Percentiles rank a stretch among this genome's conserved stretches.
These are phyloP conservation scores for Pampus argenteus DNA, from an alignment of 2,797 vertebrate species.

Conservation along the genomic window DNA sequence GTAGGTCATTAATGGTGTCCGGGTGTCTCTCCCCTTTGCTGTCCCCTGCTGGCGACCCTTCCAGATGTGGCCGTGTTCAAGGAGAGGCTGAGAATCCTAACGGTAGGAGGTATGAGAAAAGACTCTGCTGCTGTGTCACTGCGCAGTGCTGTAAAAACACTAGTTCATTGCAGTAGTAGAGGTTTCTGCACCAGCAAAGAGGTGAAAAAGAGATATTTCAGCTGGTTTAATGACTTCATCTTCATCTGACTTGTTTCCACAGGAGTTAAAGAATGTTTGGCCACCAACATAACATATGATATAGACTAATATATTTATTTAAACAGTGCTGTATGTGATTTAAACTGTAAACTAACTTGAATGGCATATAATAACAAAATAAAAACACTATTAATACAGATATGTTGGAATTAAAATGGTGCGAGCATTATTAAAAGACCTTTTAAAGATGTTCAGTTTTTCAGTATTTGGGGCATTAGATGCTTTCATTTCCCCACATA, in stretches of 20 bases:
- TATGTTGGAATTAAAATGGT: too few species aligned
- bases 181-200: background rate
- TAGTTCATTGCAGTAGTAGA: background rate
- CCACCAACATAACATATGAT: too few species aligned
- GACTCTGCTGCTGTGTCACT: conserved; percentile 32
- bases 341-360: too few species aligned
- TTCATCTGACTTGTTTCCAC: background rate
- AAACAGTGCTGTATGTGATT: too few species aligned
- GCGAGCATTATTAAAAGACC: too few species aligned
- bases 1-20: conserved; percentile 72
- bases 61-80: conserved; percentile 93
- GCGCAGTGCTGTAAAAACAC: conserved; percentile 19
- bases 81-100: conserved; percentile 95
- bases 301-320: too few species aligned
- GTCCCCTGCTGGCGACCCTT: conserved; percentile 71
- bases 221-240: conserved; percentile 26
- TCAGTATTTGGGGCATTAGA: too few species aligned
- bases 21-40: conserved; percentile 77
- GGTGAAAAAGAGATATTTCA: background rate
- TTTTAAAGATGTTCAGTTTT: too few species aligned
- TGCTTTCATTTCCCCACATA: too few species aligned
- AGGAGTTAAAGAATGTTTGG: background rate
- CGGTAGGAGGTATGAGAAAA: conserved; percentile 93
- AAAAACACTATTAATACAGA: too few species aligned
- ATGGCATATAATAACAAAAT: too few species aligned